These are phyloP conservation scores for Apomyelois bistriatella DNA, from an alignment of 2,888 invertebrate genomes.

Conservation along the genomic window DNA sequence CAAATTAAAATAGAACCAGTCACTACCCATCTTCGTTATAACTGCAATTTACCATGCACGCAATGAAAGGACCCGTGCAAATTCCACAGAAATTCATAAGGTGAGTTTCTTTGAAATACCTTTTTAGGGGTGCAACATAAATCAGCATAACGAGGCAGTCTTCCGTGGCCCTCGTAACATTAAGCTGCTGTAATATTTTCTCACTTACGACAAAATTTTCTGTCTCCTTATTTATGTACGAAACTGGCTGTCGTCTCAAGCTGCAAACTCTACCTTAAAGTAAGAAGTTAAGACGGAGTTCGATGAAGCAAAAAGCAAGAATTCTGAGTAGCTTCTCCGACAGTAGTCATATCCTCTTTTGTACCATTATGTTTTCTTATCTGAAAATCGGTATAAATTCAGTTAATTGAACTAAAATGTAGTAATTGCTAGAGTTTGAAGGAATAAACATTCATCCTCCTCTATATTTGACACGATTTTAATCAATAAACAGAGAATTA, in stretches of 20 bases:
- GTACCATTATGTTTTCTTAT: too few relatives aligned
- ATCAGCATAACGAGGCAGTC: constrained; percentile 74
- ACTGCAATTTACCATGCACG: constrained; percentile 32
- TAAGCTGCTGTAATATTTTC: constrained; percentile 77
- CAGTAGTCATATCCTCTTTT: too few relatives aligned
- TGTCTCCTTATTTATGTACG: constrained; percentile 69
- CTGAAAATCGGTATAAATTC: too few relatives aligned
- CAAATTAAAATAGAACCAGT: not conserved
- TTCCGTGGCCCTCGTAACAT: constrained; percentile 71
- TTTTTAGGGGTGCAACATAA: constrained; percentile 65
- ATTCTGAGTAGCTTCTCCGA: too few relatives aligned
- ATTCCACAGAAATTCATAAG: constrained; percentile 58
- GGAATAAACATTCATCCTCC: too few relatives aligned
- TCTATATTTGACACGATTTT: too few relatives aligned
- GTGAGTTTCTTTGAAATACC: constrained; percentile 54
- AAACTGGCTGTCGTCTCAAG: constrained; percentile 56
- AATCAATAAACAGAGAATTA: too few relatives aligned
- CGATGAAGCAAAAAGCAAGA: not conserved
- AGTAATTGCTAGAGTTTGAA: too few relatives aligned
- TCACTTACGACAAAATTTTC: constrained; percentile 76
- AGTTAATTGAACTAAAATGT: too few relatives aligned
- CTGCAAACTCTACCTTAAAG: constrained; percentile 32
- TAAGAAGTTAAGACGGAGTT: constrained; percentile 12
- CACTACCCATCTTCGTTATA: not conserved
- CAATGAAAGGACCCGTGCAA: constrained; percentile 44